Evolutionary conservation across 2,888 invertebrate species (phyloP), one percentile per base, ranked within the genome.

Genomic region (Xanthia togata): DNA sequence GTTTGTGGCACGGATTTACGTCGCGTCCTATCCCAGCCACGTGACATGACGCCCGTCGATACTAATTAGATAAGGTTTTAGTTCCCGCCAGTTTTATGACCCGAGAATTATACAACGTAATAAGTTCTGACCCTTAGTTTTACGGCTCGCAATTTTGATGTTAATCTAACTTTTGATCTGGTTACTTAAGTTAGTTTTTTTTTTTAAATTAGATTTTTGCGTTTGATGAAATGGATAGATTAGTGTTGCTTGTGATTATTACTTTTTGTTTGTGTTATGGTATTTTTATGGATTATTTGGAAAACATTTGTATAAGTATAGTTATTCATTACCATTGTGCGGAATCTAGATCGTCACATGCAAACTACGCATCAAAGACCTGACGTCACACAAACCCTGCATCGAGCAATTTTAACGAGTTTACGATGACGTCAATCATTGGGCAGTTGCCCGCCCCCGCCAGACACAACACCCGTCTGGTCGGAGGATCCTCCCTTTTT

Each of bases 111-210:
- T 89, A 86, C 84, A 89, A 55, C 82, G 89, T 91, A 91, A 90
- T 91, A 90, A 91, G 90, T 88, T 89, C 81, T 83, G 87, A 83
- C 87, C 88, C 86, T 83, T 86, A 88, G 90, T 88, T 90, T 89
- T 85, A 90, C 87, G 85, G 86, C 83, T 78, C 81, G 88, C 90
- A 90, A 90, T 91, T 91, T 89, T 89, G 89, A 90, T 89, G 91
- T 90, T 91, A 90, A 92, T 91, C 91, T 89, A 91, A 92, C 90
- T 92, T 91, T 91, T 91, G 91, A 91, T 91, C 89, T 89, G 82
- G 82, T 87, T 85, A 79, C 74, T 85, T 79, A 76, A 83, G 73
- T 75, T 80, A 71, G 82, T 78, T 77, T 71, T 44, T 77, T 55
- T 65, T n/a, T n/a, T n/a, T n/a, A n/a, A n/a, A 73, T 79, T 73